phyloP scores from a whole-genome alignment of 1,140 invertebrate species.

The Zaprionus capensis region DNA sequence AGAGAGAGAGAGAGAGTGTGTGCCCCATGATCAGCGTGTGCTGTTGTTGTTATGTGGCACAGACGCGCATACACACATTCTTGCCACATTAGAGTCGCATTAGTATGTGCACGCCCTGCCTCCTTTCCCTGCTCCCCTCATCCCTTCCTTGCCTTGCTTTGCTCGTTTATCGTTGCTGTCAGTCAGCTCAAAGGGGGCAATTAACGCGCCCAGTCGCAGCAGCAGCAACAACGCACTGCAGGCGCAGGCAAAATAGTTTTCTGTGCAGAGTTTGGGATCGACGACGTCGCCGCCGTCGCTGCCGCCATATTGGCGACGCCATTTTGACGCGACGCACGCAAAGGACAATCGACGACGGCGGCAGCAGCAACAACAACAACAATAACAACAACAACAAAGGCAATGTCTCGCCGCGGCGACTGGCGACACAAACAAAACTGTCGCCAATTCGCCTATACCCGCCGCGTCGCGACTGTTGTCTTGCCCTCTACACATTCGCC shows the following conservation, averaged over 20 bases:
- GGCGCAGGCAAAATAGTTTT: slow-evolving; percentile 41
- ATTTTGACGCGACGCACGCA: slow-evolving; percentile 72
- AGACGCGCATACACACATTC: slow-evolving; percentile 52
- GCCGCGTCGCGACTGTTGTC: background rate
- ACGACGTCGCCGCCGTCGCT: slow-evolving; percentile 54
- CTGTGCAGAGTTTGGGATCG: slow-evolving; percentile 33
- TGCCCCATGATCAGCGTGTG: slow-evolving; percentile 1
- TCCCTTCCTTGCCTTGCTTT: slow-evolving; percentile 24
- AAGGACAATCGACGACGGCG: slow-evolving; percentile 51
- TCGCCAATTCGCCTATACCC: slow-evolving; percentile 37
- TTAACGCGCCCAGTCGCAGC: slow-evolving; percentile 66
- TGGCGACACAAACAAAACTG: slow-evolving; percentile 56
- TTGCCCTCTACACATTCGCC: background rate
- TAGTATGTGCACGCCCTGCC: slow-evolving; percentile 18
- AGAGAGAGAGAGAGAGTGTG: background rate
- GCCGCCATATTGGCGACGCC: slow-evolving; percentile 81
- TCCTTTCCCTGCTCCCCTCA: background rate
- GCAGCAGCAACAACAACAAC: slow-evolving; percentile 19
- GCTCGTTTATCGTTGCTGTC: slow-evolving; percentile 81
- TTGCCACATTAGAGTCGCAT: slow-evolving; percentile 65
- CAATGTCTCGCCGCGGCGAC: slow-evolving; percentile 26
- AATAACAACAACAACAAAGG: slow-evolving; percentile 27
- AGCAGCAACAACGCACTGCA: slow-evolving; percentile 9
- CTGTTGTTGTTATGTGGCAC: slow-evolving; percentile 18
- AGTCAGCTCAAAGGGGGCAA: slow-evolving; percentile 80